Base-by-base conservation (phyloP, 2,797 vertebrate genomes). In the Melopsittacus undulatus region DNA sequence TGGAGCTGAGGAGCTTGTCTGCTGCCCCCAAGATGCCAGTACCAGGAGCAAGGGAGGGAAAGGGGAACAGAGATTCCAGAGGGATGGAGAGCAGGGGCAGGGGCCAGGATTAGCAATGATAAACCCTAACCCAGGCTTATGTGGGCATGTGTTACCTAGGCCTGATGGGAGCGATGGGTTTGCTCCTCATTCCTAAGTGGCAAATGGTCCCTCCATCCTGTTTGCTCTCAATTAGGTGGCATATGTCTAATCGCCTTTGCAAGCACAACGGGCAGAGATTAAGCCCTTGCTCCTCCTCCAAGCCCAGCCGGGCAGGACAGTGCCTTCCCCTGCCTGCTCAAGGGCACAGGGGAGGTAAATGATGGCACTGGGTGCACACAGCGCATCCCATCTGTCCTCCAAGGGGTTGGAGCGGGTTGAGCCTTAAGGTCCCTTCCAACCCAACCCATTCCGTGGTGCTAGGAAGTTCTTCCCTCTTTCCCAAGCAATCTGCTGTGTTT, bases 181-280 rank as follows among this genome's bases (percentile, higher is more conserved):
- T n/a, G 92, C 94, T 98, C 93, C 70, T 88, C 95, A 92, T 84
- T 96, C 96, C 75, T 90, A 96, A 95, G 95, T 94, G 80, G 95
- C 79, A 97, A 89, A 95, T 96, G 90, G 92, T 68, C 76, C 87
- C 81, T 92, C 95, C 92, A 90, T 97, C 97, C 97, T 74, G 93
- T 95, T 97, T 96, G 85, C 87, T 64, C 19, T 63, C 93, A 97
- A 97, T 96, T 96, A 96, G 90, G 88, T 85, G 81, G 95, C 96
- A 96, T 96, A 93, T 95, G 96, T 94, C 96, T 98, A 97, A 98
- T 96, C 94, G 96, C 81, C 94, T 95, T 95, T 72, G 74, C 94
- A 49, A 80, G 68, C 9, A 24, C 91, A 1, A 32, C 66, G 13
- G 92, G 90, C 66, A 79, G 95, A 86, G 94, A 88, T 96, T 93